Evolutionary conservation across 1,140 invertebrate genomes (phyloP).

Genomic region (Coenobita brevimanus): DNA sequence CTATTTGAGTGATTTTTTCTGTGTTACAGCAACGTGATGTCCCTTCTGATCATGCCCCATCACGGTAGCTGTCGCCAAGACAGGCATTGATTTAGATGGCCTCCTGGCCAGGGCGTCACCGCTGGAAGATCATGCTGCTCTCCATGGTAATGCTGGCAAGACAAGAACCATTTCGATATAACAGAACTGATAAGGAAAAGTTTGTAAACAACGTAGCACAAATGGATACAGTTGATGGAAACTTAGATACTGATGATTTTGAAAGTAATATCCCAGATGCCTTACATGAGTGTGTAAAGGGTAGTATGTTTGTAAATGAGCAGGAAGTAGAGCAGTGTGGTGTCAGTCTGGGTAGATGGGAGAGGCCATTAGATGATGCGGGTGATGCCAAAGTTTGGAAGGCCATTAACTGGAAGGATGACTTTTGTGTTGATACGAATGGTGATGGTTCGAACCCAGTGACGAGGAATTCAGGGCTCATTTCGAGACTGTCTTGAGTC

Average conservation of each 20-base stretch:
- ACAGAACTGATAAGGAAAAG: neutral
- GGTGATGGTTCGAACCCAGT: neutral
- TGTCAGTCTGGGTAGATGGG: too few species aligned
- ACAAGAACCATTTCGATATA: neutral
- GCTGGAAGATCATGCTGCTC: slow-evolving; percentile 5
- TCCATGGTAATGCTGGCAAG: slow-evolving; percentile 9
- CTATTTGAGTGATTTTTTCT: slow-evolving; percentile 15
- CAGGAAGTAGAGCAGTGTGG: neutral
- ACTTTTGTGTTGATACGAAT: neutral
- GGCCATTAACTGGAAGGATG: too few species aligned
- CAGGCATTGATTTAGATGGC: neutral
- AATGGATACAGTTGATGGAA: too few species aligned
- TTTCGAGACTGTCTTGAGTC: neutral
- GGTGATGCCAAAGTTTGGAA: too few species aligned
- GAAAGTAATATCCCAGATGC: too few species aligned
- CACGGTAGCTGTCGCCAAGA: neutral
- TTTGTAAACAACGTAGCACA: slow-evolving; percentile 1
- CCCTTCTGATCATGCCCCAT: slow-evolving; percentile 16
- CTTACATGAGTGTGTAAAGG: too few species aligned
- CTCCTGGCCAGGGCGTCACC: neutral
- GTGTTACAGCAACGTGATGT: slow-evolving; percentile 13
- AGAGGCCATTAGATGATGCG: too few species aligned
- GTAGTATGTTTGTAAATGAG: neutral
- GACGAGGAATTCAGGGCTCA: too few species aligned
- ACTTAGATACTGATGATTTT: too few species aligned